Conservation (phyloP, 2,888 invertebrate genomes). For the Mallateleia sp. region DNA sequence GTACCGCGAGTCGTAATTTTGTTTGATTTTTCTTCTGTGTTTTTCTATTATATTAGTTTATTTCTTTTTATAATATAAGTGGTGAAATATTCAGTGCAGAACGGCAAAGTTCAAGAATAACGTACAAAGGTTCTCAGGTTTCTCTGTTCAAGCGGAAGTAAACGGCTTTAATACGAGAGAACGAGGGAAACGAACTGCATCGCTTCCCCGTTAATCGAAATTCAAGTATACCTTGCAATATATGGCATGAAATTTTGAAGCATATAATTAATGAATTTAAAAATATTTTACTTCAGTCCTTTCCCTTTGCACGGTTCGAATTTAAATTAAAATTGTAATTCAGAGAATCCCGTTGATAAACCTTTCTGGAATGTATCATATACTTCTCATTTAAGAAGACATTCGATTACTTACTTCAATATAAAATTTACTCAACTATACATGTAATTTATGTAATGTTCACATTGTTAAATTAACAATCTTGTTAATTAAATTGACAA, state of each 20-base stretch:
- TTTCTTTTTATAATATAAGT: conserved; percentile 60
- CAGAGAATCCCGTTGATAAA: conserved; percentile 14
- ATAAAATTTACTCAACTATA: no score
- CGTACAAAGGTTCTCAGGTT: conserved; percentile 73
- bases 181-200: conserved; percentile 69
- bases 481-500: no score
- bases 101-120: conserved; percentile 70
- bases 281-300: conserved; percentile 44
- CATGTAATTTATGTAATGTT: no score
- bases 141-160: conserved; percentile 70
- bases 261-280: conserved; percentile 63
- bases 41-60: conserved; percentile 43
- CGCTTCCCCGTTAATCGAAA: conserved; percentile 64
- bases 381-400: no score
- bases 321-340: no score
- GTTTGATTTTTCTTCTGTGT: conserved; percentile 20
- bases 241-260: conserved; percentile 60
- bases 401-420: no score
- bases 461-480: no score
- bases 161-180: conserved; percentile 72
- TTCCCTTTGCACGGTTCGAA: conserved; percentile 24
- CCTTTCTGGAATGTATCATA: no score
- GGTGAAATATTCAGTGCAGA: conserved; percentile 62
- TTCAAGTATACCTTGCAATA: conserved; percentile 62
- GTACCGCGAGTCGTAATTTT: conserved; percentile 26